phyloP scores from a whole-genome alignment of 2,888 invertebrate species.

The Drosophila koepferae region DNA sequence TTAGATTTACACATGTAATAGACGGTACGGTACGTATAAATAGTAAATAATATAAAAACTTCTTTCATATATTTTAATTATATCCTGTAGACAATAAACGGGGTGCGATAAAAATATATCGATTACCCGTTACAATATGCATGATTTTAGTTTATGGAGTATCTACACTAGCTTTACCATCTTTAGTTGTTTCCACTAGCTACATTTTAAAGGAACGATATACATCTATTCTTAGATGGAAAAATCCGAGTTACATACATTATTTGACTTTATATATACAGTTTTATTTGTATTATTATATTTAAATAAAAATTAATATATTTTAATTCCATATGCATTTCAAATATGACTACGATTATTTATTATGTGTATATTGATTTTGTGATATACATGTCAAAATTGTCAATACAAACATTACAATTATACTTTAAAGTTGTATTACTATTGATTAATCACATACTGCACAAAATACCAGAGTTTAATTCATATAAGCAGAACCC shows the following conservation, averaged over 20 bases:
- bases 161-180: not conserved
- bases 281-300: not conserved
- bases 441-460: not conserved
- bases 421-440: not conserved
- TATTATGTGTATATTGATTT: not conserved
- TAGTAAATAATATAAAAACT: slow-evolving; percentile 33
- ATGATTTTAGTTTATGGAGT: not conserved
- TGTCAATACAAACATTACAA: not conserved
- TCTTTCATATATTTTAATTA: slow-evolving; percentile 67
- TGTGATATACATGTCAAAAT: not conserved
- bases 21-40: slow-evolving; percentile 19
- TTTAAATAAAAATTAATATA: not conserved
- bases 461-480: not conserved
- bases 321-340: not conserved
- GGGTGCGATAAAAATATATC: slow-evolving; percentile 55
- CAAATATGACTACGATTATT: not conserved
- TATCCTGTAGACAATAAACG: slow-evolving; percentile 56
- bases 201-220: not conserved
- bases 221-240: not conserved
- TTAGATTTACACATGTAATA: slow-evolving; percentile 16
- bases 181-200: not conserved
- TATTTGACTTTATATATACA: no score
- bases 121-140: slow-evolving; percentile 44
- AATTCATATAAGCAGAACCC: not conserved
- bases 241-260: not conserved